phyloP scores from a whole-genome alignment of 2,113 vertebrate genomes.

The Albula glossodonta region DNA sequence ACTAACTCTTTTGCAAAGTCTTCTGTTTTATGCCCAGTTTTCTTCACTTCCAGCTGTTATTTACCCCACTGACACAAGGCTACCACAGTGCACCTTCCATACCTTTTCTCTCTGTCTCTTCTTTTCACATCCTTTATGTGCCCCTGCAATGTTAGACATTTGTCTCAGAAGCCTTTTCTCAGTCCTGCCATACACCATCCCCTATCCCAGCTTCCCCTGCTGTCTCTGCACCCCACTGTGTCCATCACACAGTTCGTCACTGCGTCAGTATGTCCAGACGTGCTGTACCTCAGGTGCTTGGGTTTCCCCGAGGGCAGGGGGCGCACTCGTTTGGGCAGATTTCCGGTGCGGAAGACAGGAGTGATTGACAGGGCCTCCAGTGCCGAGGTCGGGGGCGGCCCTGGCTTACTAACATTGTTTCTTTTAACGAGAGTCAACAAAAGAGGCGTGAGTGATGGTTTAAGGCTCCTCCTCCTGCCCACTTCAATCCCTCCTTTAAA shows the following conservation, averaged over 20 bases:
- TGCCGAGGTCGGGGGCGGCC: slow-evolving; percentile 44
- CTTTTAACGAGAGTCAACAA: slow-evolving; percentile 44
- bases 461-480: background rate
- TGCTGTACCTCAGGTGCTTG: slow-evolving; percentile 46
- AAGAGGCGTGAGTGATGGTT: slow-evolving; percentile 35
- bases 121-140: background rate
- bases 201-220: slow-evolving; percentile 44
- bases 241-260: slow-evolving; percentile 14
- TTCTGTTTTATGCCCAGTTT: no score
- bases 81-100: background rate
- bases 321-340: slow-evolving; percentile 42
- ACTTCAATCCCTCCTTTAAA: background rate
- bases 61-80: background rate
- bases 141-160: background rate
- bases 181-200: slow-evolving; percentile 7
- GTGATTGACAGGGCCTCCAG: slow-evolving; percentile 51
- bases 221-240: slow-evolving; percentile 47
- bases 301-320: slow-evolving; percentile 43
- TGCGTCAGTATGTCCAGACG: slow-evolving; percentile 20
- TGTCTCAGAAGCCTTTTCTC: background rate
- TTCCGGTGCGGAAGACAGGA: slow-evolving; percentile 44
- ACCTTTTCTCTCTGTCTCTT: no score
- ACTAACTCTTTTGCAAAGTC: background rate
- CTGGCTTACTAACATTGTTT: slow-evolving; percentile 47
- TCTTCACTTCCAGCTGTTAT: no score